A percentile compares a stretch with the other conserved stretches of the same genome.
Evolutionary conservation across 2,888 invertebrate genomes (phyloP).

Genomic region (Dasypolia templi): DNA sequence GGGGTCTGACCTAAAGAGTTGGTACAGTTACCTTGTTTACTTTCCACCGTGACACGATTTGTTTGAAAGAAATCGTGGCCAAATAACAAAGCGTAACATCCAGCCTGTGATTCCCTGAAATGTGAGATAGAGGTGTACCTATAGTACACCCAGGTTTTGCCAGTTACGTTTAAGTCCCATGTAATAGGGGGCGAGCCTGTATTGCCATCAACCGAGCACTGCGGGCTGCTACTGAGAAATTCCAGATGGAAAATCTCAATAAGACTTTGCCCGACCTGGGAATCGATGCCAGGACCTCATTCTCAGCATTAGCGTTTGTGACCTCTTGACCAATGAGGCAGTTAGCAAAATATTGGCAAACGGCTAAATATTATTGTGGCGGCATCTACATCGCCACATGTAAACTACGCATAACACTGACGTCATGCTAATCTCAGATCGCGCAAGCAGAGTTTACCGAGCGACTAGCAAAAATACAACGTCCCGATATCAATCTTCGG

Average conservation of each 20-base stretch:
- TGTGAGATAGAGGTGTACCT: not conserved
- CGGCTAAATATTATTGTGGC: not conserved
- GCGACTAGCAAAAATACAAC: too few relatives aligned
- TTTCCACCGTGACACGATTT: not conserved
- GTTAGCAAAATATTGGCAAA: not conserved
- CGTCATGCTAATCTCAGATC: too few relatives aligned
- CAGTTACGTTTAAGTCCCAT: not conserved
- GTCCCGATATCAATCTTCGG: too few relatives aligned
- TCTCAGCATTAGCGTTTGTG: too few relatives aligned
- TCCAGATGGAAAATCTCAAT: too few relatives aligned
- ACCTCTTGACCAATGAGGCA: not conserved
- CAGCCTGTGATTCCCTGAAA: not conserved
- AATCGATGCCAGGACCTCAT: too few relatives aligned
- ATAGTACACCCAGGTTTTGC: not conserved
- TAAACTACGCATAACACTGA: too few relatives aligned
- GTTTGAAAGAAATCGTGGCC: not conserved
- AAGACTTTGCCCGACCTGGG: too few relatives aligned
- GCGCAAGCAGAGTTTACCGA: too few relatives aligned
- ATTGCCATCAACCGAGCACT: not conserved
- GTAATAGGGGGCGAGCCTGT: not conserved
- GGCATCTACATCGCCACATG: too few relatives aligned
- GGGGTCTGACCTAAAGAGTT: slow-evolving; percentile 32
- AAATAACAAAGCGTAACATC: not conserved
- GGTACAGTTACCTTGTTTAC: slow-evolving; percentile 38
- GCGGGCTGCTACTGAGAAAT: too few relatives aligned